Evolutionary conservation across 2,113 vertebrate genomes (phyloP), one percentile per base, ranked within the genome.

Genomic region (Rostratula benghalensis): DNA sequence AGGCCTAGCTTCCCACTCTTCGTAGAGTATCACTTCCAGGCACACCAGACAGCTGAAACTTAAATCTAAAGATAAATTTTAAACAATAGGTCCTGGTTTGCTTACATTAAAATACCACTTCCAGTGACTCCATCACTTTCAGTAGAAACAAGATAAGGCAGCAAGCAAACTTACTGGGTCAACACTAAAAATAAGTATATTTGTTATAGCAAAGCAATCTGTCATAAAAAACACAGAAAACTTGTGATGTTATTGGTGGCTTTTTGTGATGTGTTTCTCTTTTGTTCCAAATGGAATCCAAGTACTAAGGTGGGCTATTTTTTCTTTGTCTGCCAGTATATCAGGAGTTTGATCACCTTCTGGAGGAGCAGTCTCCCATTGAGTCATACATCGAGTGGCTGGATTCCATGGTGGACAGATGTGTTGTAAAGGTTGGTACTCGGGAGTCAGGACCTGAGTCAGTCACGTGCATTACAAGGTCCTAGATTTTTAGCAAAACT

Each of bases 321-420:
- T 93, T 81, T 79, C 64, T 97, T 77, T 95, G 60, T 89, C 73
- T 94, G 76, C 65, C 97, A 99, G 99, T 99, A 90, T 99, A 99
- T 96, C 99, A 99, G 97, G 99, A 99, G 96, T 99, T 99, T 94
- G 99, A 99, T 96, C 99, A 99, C 86, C 98, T 99, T 21, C 87
- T 99, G 92, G 99, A 99, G 96, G 99, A 99, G 91, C 99, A 99
- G 95, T 99, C 99, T 23, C 99, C 99, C 33, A 99, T 99, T 3
- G 99, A 99, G 97, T 99, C 99, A 0, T 99, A 99, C 97, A 99
- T 99, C 2, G 99, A 99, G 94, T 99, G 99, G 99, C 97, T 99
- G 98, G 99, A 99, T 97, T 99, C 99, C 77, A 99, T 99, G 99
- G 99, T 99, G 97, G 99, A 99, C 97, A 98, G 99, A 94, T 99